Percentiles rank a stretch among this genome's conserved stretches.
Evolutionary conservation across 2,797 vertebrate species (phyloP).

Genomic region (Acestrorhynchus altus): DNA sequence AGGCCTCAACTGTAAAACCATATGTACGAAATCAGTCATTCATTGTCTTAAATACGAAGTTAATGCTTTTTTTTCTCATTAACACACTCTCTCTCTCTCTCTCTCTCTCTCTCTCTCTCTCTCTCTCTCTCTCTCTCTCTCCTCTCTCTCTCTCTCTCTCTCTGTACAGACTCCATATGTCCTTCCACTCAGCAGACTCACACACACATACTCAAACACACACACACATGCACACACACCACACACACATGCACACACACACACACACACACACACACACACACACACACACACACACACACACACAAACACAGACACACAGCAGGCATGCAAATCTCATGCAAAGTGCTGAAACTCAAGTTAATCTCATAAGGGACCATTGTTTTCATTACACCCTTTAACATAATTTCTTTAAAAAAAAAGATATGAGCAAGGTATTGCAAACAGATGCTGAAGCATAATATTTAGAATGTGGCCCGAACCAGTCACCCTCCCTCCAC

Average conservation of each 20-base stretch:
- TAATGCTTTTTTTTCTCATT: constrained; percentile 35
- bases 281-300: too few species aligned
- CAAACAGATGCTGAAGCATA: constrained; percentile 61
- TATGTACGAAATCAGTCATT: constrained; percentile 39
- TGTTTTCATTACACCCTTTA: constrained; percentile 64
- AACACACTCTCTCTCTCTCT: neutral
- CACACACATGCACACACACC: too few species aligned
- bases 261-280: too few species aligned
- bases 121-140: neutral
- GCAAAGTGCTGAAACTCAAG: constrained; percentile 29
- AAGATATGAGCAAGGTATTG: constrained; percentile 42
- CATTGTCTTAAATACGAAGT: constrained; percentile 13
- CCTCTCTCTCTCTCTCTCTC: neutral
- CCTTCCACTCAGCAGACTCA: too few species aligned
- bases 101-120: neutral
- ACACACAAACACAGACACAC: too few species aligned
- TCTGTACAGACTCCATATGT: constrained; percentile 5
- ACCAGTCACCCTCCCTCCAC: constrained; percentile 45
- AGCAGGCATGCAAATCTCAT: constrained; percentile 5
- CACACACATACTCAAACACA: too few species aligned
- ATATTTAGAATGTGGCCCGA: constrained; percentile 62
- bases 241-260: too few species aligned
- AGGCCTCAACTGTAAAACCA: constrained; percentile 18
- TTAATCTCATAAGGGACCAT: constrained; percentile 42
- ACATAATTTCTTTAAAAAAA: constrained; percentile 38